Base-by-base conservation (phyloP, 2,888 invertebrate species). In the Eristalis pertinax region DNA sequence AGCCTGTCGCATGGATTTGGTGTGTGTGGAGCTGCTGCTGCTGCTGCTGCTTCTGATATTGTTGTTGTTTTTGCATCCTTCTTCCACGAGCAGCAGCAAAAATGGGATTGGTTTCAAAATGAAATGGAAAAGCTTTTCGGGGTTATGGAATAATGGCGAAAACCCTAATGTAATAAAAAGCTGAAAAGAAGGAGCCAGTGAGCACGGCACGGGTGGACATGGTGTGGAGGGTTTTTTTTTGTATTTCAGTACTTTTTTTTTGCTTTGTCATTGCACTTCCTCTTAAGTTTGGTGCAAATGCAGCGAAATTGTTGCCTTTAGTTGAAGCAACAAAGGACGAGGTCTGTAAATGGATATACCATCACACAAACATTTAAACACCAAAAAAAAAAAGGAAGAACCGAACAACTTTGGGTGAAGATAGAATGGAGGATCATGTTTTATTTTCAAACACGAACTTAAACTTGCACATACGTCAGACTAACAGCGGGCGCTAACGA, bases 71-170 rank as follows among this genome's bases (percentile, higher is more conserved):
- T 29, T 67, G 41, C 69, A 75, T 88, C 63, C 62, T 81, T 74
- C 63, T 62, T 65, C 63, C 70, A 63, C 38, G 38, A 29, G 60
- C 26, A 32, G 32, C 64, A 80, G 60, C 68, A 77, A 58, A 88
- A 84, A 88, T 84, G 80, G 88, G 88, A 83, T 84, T 88, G 88
- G 88, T 88, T 88, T 84, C 84, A 88, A 88, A 88, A 88, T 88
- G 76, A 84, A 88, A 88, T 84, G 76, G 87, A 80, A 88, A 88
- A 88, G 88, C 88, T 88, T 88, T 88, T 88, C 84, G 88, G 88
- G 88, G 88, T 88, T 88, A 88, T 81, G 81, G 84, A 81, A 88
- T 88, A 84, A 88, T 88, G 88, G 88, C 81, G 84, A 77, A 88
- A 88, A 88, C 88, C 88, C 80, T 84, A 87, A 87, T 87, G 87